Conservation (phyloP, 2,888 invertebrate species). For the Copidosoma aretas region DNA sequence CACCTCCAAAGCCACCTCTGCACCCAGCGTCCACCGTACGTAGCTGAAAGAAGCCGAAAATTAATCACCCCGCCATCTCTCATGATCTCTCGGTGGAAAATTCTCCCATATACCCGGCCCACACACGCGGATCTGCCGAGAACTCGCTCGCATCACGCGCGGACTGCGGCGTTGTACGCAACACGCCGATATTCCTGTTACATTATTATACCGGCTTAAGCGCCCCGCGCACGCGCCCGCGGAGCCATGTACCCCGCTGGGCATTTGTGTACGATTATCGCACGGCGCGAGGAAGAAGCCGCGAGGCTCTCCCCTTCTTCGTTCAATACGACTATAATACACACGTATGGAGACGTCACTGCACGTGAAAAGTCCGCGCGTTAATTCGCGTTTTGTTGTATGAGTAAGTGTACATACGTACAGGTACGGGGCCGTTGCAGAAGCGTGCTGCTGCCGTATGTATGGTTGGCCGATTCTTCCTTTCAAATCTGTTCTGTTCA, state of each 20-base stretch:
- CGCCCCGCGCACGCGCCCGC: slow-evolving; percentile 16
- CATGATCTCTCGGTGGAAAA: too few relatives aligned
- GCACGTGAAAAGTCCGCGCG: neutral
- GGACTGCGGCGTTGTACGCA: neutral
- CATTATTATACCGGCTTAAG: slow-evolving; percentile 57
- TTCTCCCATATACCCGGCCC: too few relatives aligned
- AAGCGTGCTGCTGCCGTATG: too few relatives aligned
- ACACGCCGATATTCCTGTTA: slow-evolving; percentile 41
- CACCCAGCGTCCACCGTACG: too few relatives aligned
- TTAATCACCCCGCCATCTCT: too few relatives aligned
- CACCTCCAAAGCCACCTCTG: too few relatives aligned
- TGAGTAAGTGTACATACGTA: neutral
- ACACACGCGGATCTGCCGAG: too few relatives aligned
- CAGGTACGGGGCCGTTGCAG: neutral
- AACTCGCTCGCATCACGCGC: neutral
- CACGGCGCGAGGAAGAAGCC: too few relatives aligned
- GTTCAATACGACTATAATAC: too few relatives aligned
- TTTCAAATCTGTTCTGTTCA: neutral
- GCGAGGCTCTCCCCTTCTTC: too few relatives aligned
- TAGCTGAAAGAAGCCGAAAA: too few relatives aligned
- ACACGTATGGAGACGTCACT: neutral
- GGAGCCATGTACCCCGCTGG: neutral
- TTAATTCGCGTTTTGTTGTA: slow-evolving; percentile 2
- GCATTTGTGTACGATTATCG: neutral
- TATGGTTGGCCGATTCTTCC: neutral